Evolutionary conservation across 2,113 vertebrate genomes (phyloP).

Genomic region (Hucho hucho): DNA sequence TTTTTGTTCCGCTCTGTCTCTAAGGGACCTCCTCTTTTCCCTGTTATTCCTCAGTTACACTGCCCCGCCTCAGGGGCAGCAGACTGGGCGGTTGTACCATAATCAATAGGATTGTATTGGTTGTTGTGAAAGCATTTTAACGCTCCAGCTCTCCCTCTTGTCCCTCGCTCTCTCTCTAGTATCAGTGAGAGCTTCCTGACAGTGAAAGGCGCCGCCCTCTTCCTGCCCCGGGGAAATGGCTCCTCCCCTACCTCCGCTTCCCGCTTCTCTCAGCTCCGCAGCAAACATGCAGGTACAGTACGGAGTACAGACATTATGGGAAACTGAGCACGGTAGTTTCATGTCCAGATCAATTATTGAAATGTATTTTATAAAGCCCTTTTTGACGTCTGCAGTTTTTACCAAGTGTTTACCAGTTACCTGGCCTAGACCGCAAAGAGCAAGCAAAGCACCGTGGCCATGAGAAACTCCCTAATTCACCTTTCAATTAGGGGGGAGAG

Average conservation of each 20-base stretch:
- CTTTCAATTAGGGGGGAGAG: too few species aligned
- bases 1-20: background rate
- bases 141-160: background rate
- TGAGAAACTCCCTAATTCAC: too few species aligned
- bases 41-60: background rate
- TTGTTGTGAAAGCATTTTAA: background rate
- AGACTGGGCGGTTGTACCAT: background rate
- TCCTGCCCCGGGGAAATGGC: constrained; percentile 95
- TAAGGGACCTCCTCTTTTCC: background rate
- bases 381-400: too few species aligned
- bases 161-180: constrained; percentile 65
- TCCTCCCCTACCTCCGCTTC: constrained; percentile 81
- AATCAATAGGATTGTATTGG: too few species aligned
- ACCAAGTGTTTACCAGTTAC: too few species aligned
- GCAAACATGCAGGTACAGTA: constrained; percentile 92
- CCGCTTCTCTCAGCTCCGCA: constrained; percentile 87
- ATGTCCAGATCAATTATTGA: too few species aligned
- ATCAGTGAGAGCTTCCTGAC: constrained; percentile 99
- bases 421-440: too few species aligned
- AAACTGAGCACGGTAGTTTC: too few species aligned
- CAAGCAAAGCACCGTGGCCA: too few species aligned
- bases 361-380: too few species aligned
- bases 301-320: too few species aligned
- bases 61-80: background rate
- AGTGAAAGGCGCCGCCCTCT: constrained; percentile 98